Percentiles rank a stretch among this genome's conserved stretches.
Conservation (phyloP, 1,140 invertebrate species). For the Lordiphosa collinella region DNA sequence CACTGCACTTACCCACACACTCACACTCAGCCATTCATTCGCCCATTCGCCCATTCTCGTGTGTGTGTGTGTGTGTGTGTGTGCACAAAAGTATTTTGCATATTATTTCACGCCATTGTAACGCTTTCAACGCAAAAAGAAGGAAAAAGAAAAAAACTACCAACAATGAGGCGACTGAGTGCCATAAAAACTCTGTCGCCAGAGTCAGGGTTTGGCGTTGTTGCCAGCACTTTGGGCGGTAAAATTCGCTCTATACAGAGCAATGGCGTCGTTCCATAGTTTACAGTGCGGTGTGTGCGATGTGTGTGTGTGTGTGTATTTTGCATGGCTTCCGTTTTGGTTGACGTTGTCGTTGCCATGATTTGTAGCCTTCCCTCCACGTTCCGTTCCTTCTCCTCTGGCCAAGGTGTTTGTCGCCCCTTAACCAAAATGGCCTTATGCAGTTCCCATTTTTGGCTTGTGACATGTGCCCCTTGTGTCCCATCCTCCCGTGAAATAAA, state of each 20-base stretch:
- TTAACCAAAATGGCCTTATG: not conserved
- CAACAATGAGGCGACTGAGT: constrained; percentile 51
- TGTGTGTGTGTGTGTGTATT: constrained; percentile 10
- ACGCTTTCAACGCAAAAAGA: constrained; percentile 29
- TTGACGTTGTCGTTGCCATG: constrained; percentile 11
- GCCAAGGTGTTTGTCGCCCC: constrained; percentile 5
- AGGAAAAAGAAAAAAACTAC: constrained; percentile 24
- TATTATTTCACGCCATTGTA: constrained; percentile 66
- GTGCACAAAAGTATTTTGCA: constrained; percentile 51
- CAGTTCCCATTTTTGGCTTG: not conserved
- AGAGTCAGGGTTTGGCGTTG: constrained; percentile 34
- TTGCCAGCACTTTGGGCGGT: constrained; percentile 52
- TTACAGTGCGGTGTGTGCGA: constrained; percentile 23
- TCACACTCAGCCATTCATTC: no score
- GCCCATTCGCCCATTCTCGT: not conserved
- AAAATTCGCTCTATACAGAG: constrained; percentile 28
- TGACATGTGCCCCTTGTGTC: no score
- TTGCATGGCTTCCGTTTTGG: constrained; percentile 7
- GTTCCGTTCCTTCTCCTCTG: not conserved
- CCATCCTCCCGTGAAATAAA: not conserved
- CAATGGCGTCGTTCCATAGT: constrained; percentile 40
- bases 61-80: constrained; percentile 14
- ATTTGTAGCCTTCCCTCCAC: constrained; percentile 6
- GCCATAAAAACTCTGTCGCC: constrained; percentile 51
- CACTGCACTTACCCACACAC: constrained; percentile 13